A percentile compares a stretch with the other conserved stretches of the same genome.
Evolutionary conservation across 1,140 invertebrate genomes (phyloP).

Genomic region (Conus betulinus): DNA sequence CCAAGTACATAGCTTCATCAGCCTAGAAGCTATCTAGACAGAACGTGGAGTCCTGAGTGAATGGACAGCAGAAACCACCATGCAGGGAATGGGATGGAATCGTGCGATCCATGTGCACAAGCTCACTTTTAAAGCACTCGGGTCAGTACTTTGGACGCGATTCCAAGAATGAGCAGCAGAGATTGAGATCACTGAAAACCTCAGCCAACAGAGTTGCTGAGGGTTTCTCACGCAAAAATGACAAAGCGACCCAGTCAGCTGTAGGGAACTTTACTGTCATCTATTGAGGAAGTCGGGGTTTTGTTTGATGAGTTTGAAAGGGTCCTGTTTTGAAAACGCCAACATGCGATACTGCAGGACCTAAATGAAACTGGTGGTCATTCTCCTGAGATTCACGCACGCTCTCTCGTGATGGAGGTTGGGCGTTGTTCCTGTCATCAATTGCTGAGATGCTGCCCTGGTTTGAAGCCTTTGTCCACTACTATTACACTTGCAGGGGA

Average conservation of each 20-base stretch:
- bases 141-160: not conserved
- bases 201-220: not conserved
- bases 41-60: not conserved
- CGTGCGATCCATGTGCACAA: not conserved
- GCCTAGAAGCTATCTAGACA: not conserved
- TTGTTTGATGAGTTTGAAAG: not conserved
- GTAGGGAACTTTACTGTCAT: not conserved
- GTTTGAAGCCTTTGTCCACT: not conserved
- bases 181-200: not conserved
- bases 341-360: not conserved
- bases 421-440: not conserved
- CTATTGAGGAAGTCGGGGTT: not conserved
- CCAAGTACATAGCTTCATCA: not conserved
- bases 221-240: not conserved
- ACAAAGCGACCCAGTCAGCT: not conserved
- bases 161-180: not conserved
- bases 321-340: not conserved
- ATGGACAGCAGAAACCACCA: not conserved
- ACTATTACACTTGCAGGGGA: not conserved
- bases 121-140: not conserved
- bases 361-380: not conserved
- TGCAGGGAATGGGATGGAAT: not conserved
- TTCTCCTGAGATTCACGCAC: not conserved
- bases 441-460: constrained; percentile 5
- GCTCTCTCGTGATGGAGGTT: not conserved